These are phyloP conservation scores for Tetrao urogallus DNA, from an alignment of 2,113 vertebrate genomes.

Conservation along the genomic window DNA sequence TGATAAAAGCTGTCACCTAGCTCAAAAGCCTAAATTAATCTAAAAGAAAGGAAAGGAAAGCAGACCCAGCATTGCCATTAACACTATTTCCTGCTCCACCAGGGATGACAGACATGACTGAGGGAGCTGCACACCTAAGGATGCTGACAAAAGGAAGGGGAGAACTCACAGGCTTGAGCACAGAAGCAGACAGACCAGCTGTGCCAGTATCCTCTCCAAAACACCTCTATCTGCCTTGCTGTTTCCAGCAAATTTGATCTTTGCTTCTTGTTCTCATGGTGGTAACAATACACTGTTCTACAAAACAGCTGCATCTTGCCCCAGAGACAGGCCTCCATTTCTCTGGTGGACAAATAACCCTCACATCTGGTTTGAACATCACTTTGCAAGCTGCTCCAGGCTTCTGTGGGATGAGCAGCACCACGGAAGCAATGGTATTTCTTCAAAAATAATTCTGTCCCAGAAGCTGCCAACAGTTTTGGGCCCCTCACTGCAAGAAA, in stretches of 20 bases:
- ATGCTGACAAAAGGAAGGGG: fast-evolving
- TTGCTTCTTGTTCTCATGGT: neutral
- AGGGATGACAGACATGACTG: neutral
- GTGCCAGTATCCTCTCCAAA: neutral
- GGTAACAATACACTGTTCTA: neutral
- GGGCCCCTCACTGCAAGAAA: too few species aligned
- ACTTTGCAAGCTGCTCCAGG: neutral
- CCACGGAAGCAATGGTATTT: neutral
- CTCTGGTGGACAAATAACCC: neutral
- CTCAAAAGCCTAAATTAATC: conserved; percentile 73
- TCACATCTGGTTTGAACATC: too few species aligned
- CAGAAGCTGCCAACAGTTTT: neutral
- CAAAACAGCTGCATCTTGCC: neutral
- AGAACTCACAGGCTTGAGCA: neutral
- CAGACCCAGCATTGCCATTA: neutral
- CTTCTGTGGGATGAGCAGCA: fast-evolving
- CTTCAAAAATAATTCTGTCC: neutral
- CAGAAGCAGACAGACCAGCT: fast-evolving
- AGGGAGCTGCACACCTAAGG: neutral
- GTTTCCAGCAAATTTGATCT: neutral
- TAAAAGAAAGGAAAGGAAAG: conserved; percentile 32
- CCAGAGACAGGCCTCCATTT: neutral
- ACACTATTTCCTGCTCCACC: neutral
- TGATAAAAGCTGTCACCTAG: conserved; percentile 76
- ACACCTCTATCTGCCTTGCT: neutral